Percentiles rank a stretch among this genome's conserved stretches.
phyloP scores from a whole-genome alignment of 2,888 invertebrate species.

The Melieria picta region DNA sequence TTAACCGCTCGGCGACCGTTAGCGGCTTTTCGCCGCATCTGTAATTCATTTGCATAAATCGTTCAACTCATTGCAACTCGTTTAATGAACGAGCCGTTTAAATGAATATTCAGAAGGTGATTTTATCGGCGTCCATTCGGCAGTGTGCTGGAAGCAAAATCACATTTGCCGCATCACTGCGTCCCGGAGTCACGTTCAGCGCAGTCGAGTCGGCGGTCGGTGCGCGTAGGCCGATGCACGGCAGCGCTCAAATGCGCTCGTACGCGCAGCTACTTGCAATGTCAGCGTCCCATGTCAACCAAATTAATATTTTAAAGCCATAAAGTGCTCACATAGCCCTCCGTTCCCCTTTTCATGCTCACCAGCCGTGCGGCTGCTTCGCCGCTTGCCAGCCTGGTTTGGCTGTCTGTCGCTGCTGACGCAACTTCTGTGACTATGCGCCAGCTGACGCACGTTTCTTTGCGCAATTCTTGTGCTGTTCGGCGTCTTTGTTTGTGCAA shows the following conservation, averaged over 20 bases:
- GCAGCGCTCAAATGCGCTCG: not conserved
- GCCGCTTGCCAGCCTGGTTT: conserved; percentile 8
- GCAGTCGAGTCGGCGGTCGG: too few species aligned
- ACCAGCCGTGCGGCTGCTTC: not conserved
- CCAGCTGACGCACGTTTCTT: conserved; percentile 30
- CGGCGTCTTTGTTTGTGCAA: conserved; percentile 16
- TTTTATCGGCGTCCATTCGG: too few species aligned
- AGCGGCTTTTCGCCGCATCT: too few species aligned
- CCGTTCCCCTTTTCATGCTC: not conserved
- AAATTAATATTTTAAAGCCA: conserved; percentile 12
- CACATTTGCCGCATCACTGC: conserved; percentile 1
- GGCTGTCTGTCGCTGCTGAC: conserved; percentile 5
- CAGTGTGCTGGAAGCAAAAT: not conserved
- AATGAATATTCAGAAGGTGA: too few species aligned
- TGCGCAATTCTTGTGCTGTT: conserved; percentile 15
- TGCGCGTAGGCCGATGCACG: not conserved
- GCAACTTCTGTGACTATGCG: conserved; percentile 17
- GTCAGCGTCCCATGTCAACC: not conserved
- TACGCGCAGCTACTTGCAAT: not conserved
- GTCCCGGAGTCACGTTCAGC: too few species aligned
- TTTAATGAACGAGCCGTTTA: too few species aligned
- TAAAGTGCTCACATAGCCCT: not conserved
- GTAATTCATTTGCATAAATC: too few species aligned
- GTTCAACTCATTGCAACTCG: too few species aligned
- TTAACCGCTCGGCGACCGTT: too few species aligned